Percentiles rank a stretch among this genome's conserved stretches.
These are phyloP conservation scores for Nicator chloris DNA, from an alignment of 2,113 vertebrate species.

Conservation along the genomic window DNA sequence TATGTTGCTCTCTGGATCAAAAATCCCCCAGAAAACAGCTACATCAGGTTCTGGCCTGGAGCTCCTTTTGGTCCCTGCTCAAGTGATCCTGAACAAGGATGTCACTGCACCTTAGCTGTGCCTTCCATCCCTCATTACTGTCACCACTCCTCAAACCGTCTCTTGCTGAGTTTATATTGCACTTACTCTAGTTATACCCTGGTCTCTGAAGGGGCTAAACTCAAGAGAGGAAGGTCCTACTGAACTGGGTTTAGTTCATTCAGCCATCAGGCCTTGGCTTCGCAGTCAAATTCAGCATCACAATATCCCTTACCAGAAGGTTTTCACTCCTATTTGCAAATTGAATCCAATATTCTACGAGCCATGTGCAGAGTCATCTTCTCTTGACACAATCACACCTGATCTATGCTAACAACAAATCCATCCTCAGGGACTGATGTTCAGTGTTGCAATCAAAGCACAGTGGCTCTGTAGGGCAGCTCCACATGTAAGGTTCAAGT, in stretches of 20 bases:
- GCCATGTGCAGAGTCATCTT: neutral
- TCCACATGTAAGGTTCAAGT: neutral
- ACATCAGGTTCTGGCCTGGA: neutral
- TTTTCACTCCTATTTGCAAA: neutral
- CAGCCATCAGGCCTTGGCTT: neutral
- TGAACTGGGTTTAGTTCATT: neutral
- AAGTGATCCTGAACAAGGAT: neutral
- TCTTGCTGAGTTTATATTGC: neutral
- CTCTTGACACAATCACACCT: neutral
- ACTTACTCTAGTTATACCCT: neutral
- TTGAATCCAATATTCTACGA: neutral
- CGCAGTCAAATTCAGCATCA: neutral
- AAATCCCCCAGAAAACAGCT: neutral
- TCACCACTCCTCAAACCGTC: neutral
- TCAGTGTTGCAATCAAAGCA: neutral
- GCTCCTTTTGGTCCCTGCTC: neutral
- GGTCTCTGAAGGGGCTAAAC: neutral
- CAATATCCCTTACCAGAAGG: neutral
- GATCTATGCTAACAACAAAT: neutral
- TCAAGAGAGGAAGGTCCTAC: neutral
- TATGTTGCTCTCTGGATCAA: neutral
- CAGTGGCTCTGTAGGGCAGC: neutral
- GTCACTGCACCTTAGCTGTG: neutral
- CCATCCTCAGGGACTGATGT: neutral
- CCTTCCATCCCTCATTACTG: neutral